Base-by-base conservation (phyloP, 2,888 invertebrate genomes). In the Monopis laevigella region DNA sequence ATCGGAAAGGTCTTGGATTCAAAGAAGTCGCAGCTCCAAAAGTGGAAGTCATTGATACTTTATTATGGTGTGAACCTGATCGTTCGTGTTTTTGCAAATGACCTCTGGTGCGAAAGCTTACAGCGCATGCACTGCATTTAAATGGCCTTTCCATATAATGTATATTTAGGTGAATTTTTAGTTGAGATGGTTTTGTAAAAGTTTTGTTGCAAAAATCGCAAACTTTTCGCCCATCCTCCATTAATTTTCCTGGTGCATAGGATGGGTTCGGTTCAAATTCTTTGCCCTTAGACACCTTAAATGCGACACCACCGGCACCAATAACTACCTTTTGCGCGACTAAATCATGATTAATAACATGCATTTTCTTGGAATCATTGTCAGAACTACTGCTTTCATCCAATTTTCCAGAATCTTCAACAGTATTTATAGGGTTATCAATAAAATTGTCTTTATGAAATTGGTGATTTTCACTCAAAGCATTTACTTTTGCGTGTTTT, bases 1-100 rank as follows among this genome's bases (percentile, higher is more conserved):
- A 98, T 58, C 96, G 93, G 67, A 97, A 98, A 12, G 98, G 97
- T 39, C 98, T 85, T 2, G 98, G 98, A 73, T 98, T 97, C 48
- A 89, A 90, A 10, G 92, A 90, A 1, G 92, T 91, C 40, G 94
- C 88, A 7, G 91, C 88, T 5, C 92, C 92, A 61, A 92, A 92
- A 1, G 92, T 90, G 13, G 90, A 88, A 18, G 90, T 92, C 90
- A 92, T 92, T 55, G 88, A 91, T 50, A 93, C 93, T 83, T 96
- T 96, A 61, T 93, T 95, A 55, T 92, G 89, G 80, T 97, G 96
- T 48, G 92, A 89, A 56, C 93, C 93, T 41, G 94, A 94, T 44
- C 95, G 85, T 65, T 94, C 92, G 62, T 97, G 97, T 70, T 96
- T 96, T 60, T 95, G 93, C 43, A 97, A 83, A 63, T 95, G 95